Percentiles rank a stretch among this genome's conserved stretches.
These are phyloP conservation scores for Meda fulgida DNA, from an alignment of 2,797 vertebrate species.

Conservation along the genomic window DNA sequence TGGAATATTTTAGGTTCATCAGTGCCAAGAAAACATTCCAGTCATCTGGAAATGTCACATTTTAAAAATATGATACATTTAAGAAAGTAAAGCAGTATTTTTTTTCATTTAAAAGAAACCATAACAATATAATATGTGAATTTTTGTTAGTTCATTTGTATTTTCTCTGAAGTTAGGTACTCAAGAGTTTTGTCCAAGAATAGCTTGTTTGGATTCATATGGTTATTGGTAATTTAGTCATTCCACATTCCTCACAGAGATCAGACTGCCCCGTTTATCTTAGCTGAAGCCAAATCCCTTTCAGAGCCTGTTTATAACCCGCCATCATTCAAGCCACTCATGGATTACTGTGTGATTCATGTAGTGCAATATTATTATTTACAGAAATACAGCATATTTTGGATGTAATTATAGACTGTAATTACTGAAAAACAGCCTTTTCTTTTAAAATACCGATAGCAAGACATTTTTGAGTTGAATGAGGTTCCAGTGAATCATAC, in stretches of 20 bases:
- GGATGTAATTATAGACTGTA: constrained; percentile 14
- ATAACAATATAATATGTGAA: constrained; percentile 25
- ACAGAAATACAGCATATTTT: constrained; percentile 4
- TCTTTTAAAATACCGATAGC: not conserved
- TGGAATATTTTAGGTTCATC: not conserved
- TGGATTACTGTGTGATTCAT: constrained; percentile 13
- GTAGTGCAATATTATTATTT: constrained; percentile 4
- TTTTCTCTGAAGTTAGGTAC: not conserved
- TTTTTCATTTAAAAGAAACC: not conserved
- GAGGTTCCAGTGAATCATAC: constrained; percentile 5
- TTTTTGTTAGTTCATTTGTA: not conserved
- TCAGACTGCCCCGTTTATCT: constrained; percentile 10
- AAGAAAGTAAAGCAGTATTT: not conserved
- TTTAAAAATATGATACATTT: not conserved
- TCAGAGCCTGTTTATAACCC: constrained; percentile 39
- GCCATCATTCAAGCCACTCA: constrained; percentile 16
- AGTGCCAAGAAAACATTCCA: not conserved
- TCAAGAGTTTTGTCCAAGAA: constrained; percentile 22
- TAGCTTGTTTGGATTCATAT: constrained; percentile 44
- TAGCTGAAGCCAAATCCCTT: constrained; percentile 38
- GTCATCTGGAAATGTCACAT: not conserved
- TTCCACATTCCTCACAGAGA: constrained; percentile 48
- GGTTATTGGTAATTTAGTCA: constrained; percentile 51
- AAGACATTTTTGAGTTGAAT: not conserved
- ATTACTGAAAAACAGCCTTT: not conserved